Evolutionary conservation across 2,113 vertebrate species (phyloP).

Genomic region (Scolopax mira): DNA sequence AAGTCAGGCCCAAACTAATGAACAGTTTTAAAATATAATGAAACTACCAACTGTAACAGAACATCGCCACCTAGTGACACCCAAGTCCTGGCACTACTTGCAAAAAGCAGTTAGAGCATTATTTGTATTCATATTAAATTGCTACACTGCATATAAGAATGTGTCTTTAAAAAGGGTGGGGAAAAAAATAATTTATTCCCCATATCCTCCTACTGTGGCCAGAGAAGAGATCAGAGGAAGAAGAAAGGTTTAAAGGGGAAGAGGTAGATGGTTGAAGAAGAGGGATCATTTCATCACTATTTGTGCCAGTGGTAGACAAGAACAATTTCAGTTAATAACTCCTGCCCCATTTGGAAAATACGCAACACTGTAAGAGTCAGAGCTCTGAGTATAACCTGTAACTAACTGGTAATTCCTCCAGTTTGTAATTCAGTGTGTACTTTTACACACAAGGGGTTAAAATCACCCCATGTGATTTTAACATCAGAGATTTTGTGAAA

Average conservation of each 20-base stretch:
- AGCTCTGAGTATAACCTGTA: neutral
- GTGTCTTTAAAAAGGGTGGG: neutral
- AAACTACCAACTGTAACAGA: neutral
- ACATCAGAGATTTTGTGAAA: neutral
- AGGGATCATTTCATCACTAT: neutral
- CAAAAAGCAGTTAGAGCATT: neutral
- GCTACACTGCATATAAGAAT: accelerated
- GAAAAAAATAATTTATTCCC: neutral
- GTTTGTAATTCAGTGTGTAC: neutral
- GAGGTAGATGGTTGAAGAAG: neutral
- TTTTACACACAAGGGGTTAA: too few relatives aligned
- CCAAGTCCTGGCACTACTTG: neutral
- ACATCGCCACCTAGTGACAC: neutral
- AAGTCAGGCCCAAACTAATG: neutral
- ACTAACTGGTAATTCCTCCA: neutral
- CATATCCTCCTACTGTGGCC: neutral
- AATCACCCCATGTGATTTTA: too few relatives aligned
- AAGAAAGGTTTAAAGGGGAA: neutral
- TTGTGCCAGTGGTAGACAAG: neutral
- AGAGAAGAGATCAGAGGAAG: neutral
- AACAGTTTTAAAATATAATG: neutral
- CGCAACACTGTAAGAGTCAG: neutral
- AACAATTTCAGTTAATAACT: neutral
- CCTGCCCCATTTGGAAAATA: neutral
- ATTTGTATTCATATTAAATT: neutral